Evolutionary conservation across 2,888 invertebrate species (phyloP).

Genomic region (Suillia variegata): DNA sequence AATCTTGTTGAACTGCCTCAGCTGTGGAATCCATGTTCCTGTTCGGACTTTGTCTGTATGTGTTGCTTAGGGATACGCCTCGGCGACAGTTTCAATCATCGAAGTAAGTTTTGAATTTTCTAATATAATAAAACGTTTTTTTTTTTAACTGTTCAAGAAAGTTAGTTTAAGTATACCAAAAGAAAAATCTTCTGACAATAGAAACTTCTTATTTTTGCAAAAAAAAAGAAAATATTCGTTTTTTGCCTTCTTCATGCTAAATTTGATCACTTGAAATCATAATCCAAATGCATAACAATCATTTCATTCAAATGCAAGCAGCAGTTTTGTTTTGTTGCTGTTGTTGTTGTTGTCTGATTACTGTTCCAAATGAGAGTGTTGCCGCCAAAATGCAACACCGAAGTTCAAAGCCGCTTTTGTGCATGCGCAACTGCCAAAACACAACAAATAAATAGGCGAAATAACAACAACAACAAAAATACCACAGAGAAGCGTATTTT

Average conservation of each 20-base stretch:
- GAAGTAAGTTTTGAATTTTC: too few species aligned
- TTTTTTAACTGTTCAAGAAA: too few species aligned
- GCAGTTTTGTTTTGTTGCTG: conserved; percentile 5
- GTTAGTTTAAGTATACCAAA: too few species aligned
- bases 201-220: too few species aligned
- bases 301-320: background rate
- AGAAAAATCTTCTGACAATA: too few species aligned
- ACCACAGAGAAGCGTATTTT: background rate
- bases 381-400: background rate
- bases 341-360: background rate
- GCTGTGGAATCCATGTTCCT: conserved; percentile 38
- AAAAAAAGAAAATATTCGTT: too few species aligned
- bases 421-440: conserved; percentile 15
- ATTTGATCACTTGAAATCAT: conserved; percentile 43
- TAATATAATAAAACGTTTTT: too few species aligned
- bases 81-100: conserved; percentile 27
- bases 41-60: conserved; percentile 33
- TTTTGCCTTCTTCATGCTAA: too few species aligned
- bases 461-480: too few species aligned
- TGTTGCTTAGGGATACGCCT: conserved; percentile 41
- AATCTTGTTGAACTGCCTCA: conserved; percentile 39
- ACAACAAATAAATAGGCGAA: background rate
- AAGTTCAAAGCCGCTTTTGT: conserved; percentile 9
- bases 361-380: background rate
- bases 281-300: conserved; percentile 16